Conservation (phyloP, 2,797 vertebrate genomes). For the Eulemur mongoz region DNA sequence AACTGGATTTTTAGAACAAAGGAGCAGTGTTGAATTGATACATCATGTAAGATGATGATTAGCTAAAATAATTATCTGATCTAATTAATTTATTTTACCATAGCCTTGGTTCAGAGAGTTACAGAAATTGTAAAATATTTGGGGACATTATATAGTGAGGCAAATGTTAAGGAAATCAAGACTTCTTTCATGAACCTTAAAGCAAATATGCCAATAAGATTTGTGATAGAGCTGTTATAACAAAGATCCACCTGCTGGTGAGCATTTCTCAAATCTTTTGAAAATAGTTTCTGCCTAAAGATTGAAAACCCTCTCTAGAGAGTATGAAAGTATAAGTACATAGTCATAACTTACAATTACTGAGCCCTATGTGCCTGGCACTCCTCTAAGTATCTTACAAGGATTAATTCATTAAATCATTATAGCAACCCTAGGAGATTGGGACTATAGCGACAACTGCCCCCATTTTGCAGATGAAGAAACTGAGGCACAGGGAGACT, state of each 20-base stretch:
- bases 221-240: not conserved
- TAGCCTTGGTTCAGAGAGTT: slow-evolving; percentile 19
- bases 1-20: slow-evolving; percentile 56
- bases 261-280: slow-evolving; percentile 23
- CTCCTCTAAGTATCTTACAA: not conserved
- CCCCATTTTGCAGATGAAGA: not conserved
- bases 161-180: slow-evolving; percentile 9
- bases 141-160: not conserved
- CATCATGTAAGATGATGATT: slow-evolving; percentile 32
- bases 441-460: not conserved
- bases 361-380: not conserved
- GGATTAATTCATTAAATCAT: not conserved
- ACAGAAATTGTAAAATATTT: slow-evolving; percentile 30
- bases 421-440: not conserved
- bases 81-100: slow-evolving; percentile 66
- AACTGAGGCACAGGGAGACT: not conserved
- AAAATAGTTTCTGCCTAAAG: not conserved
- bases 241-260: not conserved
- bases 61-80: slow-evolving; percentile 49
- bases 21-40: slow-evolving; percentile 37
- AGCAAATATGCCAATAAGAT: not conserved
- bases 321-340: not conserved
- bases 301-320: not conserved
- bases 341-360: not conserved
- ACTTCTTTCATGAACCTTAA: slow-evolving; percentile 21